These are phyloP conservation scores for Xenopus borealis DNA, from an alignment of 2,113 vertebrate genomes.

Conservation along the genomic window DNA sequence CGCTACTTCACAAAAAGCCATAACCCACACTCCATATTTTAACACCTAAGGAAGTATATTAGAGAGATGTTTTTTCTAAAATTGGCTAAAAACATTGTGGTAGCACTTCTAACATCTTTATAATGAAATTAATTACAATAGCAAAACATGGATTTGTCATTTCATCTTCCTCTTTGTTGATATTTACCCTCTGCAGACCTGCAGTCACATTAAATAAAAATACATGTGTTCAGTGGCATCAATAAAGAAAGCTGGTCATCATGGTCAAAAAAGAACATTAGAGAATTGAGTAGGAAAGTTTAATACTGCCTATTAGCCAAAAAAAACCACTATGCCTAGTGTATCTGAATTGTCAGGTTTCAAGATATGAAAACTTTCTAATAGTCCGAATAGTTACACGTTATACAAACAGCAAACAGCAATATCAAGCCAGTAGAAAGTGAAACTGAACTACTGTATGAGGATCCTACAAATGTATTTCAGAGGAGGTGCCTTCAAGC, in stretches of 20 bases:
- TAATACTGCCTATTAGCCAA: slow-evolving; percentile 22
- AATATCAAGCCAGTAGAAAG: too few relatives aligned
- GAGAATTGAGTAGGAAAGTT: slow-evolving; percentile 32
- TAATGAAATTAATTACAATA: slow-evolving; percentile 4
- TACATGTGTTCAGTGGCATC: slow-evolving; percentile 16
- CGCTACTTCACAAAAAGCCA: too few relatives aligned
- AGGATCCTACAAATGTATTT: too few relatives aligned
- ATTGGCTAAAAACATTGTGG: background rate
- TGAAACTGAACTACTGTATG: too few relatives aligned
- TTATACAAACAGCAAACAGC: too few relatives aligned
- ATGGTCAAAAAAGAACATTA: slow-evolving; percentile 37
- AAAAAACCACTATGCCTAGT: slow-evolving; percentile 25
- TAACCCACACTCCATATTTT: too few relatives aligned
- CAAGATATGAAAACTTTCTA: slow-evolving; percentile 14
- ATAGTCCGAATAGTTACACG: too few relatives aligned
- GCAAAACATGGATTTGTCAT: background rate
- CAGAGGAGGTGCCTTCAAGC: too few relatives aligned
- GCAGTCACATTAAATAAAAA: slow-evolving; percentile 30
- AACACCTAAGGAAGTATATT: too few relatives aligned
- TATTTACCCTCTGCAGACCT: slow-evolving; percentile 35
- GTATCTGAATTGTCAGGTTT: slow-evolving; percentile 29
- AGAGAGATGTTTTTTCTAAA: too few relatives aligned
- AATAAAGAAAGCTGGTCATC: slow-evolving; percentile 33
- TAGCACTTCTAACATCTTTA: background rate
- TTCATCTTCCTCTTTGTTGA: background rate